These are phyloP conservation scores for Tetrapedia diversipes DNA, from an alignment of 2,888 invertebrate species.

Conservation along the genomic window DNA sequence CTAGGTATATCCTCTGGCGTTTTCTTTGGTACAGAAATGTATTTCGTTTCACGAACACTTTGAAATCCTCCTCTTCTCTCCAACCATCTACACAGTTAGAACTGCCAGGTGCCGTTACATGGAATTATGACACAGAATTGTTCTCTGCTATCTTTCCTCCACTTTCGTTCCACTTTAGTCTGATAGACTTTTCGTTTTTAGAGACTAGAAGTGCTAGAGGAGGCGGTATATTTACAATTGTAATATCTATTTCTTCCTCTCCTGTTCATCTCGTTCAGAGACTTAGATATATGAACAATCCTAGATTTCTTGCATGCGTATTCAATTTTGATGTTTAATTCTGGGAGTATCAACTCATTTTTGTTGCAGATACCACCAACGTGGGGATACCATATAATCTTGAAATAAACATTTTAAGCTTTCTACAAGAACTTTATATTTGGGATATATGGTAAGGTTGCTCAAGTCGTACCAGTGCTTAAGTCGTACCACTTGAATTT, in stretches of 20 bases:
- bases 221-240: slow-evolving; percentile 51
- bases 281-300: slow-evolving; percentile 12
- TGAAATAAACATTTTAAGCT: too few species aligned
- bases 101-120: slow-evolving; percentile 17
- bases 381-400: too few species aligned
- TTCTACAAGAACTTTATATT: too few species aligned
- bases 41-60: slow-evolving; percentile 43
- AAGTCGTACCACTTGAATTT: too few species aligned
- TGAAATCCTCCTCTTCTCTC: neutral
- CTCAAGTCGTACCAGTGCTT: too few species aligned
- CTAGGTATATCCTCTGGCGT: neutral
- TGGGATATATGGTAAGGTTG: too few species aligned
- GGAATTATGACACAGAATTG: slow-evolving; percentile 42
- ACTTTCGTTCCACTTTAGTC: neutral
- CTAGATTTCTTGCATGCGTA: neutral
- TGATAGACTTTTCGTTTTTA: slow-evolving; percentile 28
- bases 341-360: too few species aligned
- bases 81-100: slow-evolving; percentile 38
- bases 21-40: slow-evolving; percentile 35
- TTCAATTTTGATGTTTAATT: slow-evolving; percentile 6
- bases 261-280: slow-evolving; percentile 3
- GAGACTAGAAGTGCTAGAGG: slow-evolving; percentile 47
- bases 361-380: too few species aligned
- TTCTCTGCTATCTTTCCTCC: neutral
- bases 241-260: slow-evolving; percentile 18